Percentiles rank a stretch among this genome's conserved stretches.
phyloP scores from a whole-genome alignment of 2,888 invertebrate genomes.

The Nemotelus nigrinus region DNA sequence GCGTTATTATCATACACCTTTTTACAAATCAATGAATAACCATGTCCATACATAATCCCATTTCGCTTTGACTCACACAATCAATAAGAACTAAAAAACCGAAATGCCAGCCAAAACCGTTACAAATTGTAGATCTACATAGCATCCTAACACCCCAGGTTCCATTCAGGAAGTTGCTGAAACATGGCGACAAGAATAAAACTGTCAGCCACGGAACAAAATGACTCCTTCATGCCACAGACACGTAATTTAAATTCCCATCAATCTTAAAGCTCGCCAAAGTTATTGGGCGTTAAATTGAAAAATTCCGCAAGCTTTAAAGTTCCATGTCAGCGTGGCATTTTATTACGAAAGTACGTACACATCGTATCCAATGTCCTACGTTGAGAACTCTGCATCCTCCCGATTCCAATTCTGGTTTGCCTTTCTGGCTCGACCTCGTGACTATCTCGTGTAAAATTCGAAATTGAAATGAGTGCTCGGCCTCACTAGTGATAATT shows the following conservation, averaged over 20 bases:
- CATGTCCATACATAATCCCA: too few species aligned
- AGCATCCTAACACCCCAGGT: neutral
- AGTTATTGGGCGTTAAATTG: slow-evolving; percentile 56
- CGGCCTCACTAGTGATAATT: slow-evolving; percentile 28
- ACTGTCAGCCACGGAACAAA: slow-evolving; percentile 53
- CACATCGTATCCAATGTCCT: slow-evolving; percentile 6
- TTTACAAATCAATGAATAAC: too few species aligned
- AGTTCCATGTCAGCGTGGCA: slow-evolving; percentile 48
- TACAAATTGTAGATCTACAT: neutral
- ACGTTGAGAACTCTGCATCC: neutral
- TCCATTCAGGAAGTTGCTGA: slow-evolving; percentile 36
- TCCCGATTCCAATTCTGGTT: neutral
- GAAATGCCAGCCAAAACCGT: neutral
- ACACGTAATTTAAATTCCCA: slow-evolving; percentile 57
- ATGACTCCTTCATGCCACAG: slow-evolving; percentile 54
- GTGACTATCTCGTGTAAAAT: slow-evolving; percentile 15
- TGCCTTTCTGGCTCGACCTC: neutral
- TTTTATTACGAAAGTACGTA: slow-evolving; percentile 37
- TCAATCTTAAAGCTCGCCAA: slow-evolving; percentile 56
- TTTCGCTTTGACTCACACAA: neutral
- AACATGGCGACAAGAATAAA: slow-evolving; percentile 53
- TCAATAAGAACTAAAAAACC: neutral
- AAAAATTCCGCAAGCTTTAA: slow-evolving; percentile 55
- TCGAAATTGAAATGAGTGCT: slow-evolving; percentile 30
- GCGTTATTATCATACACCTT: too few species aligned